phyloP scores from a whole-genome alignment of 2,888 invertebrate genomes.

The Himalopsyche tibetana region DNA sequence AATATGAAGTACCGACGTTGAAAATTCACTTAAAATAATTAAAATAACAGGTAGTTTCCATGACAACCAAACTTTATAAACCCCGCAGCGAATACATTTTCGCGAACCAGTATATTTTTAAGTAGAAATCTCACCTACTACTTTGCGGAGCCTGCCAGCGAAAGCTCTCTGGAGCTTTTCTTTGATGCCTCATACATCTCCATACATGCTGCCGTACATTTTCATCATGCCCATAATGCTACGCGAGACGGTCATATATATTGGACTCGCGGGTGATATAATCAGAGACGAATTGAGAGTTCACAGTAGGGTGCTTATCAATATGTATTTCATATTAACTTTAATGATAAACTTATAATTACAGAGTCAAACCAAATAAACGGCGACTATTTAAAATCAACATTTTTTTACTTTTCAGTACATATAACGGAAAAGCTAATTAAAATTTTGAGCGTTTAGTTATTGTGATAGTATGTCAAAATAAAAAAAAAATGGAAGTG shows the following conservation, averaged over 20 bases:
- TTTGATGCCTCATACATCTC: conserved; percentile 26
- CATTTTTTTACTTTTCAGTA: too few species aligned
- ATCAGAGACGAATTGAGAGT: not conserved
- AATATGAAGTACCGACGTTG: not conserved
- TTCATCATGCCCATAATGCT: conserved; percentile 12
- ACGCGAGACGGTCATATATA: conserved; percentile 34
- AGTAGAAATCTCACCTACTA: conserved; percentile 34
- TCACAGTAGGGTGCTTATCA: not conserved
- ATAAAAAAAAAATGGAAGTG: too few species aligned
- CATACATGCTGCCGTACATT: conserved; percentile 15
- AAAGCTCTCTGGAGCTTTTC: conserved; percentile 24
- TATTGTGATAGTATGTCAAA: too few species aligned
- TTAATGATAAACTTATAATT: too few species aligned
- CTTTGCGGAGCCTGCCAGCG: conserved; percentile 26
- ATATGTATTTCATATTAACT: too few species aligned
- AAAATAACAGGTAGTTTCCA: not conserved
- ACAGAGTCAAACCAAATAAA: too few species aligned
- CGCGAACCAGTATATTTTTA: conserved; percentile 12
- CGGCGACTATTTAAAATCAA: too few species aligned
- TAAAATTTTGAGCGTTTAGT: too few species aligned
- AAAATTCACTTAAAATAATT: not conserved
- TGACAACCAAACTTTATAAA: not conserved
- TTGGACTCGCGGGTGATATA: conserved; percentile 1
- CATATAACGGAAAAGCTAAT: too few species aligned
- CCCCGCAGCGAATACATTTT: conserved; percentile 30